These are phyloP conservation scores for Macrotus californicus DNA, from an alignment of 2,113 vertebrate genomes.

Conservation along the genomic window DNA sequence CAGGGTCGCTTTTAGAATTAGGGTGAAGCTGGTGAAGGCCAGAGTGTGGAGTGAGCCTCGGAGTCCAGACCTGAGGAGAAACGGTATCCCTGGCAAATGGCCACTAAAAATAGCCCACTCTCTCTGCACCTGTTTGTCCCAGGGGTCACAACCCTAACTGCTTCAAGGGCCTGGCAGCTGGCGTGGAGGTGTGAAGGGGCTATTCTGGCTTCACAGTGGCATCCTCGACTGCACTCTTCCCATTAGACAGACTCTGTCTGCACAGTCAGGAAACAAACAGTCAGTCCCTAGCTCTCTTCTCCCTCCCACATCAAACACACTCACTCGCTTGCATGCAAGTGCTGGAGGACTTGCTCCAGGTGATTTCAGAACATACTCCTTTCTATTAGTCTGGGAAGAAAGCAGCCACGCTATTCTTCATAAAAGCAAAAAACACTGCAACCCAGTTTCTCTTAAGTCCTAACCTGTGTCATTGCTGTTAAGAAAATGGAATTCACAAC, in stretches of 20 bases:
- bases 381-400: not conserved
- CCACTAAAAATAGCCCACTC: not conserved
- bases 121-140: not conserved
- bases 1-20: not conserved
- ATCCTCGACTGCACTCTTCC: not conserved
- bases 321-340: fast-evolving
- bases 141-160: not conserved
- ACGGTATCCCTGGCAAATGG: not conserved
- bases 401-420: not conserved
- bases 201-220: not conserved
- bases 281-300: no score
- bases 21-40: not conserved
- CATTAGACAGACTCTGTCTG: fast-evolving
- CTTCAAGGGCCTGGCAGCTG: not conserved
- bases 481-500: not conserved
- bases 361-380: not conserved
- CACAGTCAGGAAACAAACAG: not conserved
- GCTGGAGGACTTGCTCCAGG: not conserved
- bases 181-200: not conserved
- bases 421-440: not conserved
- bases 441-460: not conserved
- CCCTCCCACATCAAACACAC: not conserved
- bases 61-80: not conserved
- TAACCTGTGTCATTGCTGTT: not conserved
- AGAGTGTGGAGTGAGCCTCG: not conserved